Percentiles rank a stretch among this genome's conserved stretches.
Conservation (phyloP, 2,113 vertebrate species). For the Origma solitaria region DNA sequence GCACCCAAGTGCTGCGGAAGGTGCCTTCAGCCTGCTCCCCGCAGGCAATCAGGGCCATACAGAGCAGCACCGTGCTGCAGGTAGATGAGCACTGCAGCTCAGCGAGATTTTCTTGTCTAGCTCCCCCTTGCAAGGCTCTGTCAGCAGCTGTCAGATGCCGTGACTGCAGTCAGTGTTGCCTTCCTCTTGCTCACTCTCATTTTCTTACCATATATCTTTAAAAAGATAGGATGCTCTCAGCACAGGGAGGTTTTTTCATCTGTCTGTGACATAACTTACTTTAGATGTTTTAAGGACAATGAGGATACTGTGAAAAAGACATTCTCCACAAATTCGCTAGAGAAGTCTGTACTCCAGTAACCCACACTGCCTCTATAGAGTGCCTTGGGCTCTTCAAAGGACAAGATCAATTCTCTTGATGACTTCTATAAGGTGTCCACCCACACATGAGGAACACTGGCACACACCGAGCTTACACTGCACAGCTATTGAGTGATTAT, state of each 20-base stretch:
- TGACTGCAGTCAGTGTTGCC: neutral
- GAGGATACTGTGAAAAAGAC: neutral
- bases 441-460: rapidly evolving
- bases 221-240: neutral
- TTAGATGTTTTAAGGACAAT: neutral
- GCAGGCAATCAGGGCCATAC: neutral
- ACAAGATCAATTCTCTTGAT: neutral
- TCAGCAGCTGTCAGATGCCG: neutral
- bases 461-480: neutral
- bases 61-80: neutral
- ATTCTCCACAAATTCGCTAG: neutral
- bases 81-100: neutral
- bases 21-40: neutral
- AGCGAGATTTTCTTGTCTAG: neutral
- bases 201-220: neutral
- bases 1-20: neutral
- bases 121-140: neutral
- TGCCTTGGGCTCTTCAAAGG: neutral
- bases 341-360: neutral
- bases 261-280: neutral
- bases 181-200: neutral
- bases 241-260: neutral
- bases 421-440: neutral
- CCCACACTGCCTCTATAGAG: neutral
- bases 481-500: neutral